Evolutionary conservation across 2,113 vertebrate genomes (phyloP).

Genomic region (Chrysochloris asiatica): DNA sequence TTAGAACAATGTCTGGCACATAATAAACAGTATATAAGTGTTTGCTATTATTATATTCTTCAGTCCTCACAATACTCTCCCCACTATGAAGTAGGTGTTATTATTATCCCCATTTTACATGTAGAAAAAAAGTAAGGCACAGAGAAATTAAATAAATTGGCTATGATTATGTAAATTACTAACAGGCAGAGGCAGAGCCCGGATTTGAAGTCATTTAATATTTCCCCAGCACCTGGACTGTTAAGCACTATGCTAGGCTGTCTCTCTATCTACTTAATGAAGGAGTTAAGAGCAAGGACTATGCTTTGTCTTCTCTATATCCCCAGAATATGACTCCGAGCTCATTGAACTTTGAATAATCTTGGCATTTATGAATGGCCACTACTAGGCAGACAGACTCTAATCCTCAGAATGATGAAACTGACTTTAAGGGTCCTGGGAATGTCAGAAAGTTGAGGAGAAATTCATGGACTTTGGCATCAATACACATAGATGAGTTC

Average conservation of each 20-base stretch:
- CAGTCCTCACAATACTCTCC: not conserved
- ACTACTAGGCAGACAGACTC: not conserved
- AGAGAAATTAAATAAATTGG: constrained; percentile 31
- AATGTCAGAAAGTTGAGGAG: constrained; percentile 32
- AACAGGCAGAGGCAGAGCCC: not conserved
- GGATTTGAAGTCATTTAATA: not conserved
- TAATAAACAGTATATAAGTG: not conserved
- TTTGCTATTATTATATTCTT: constrained; percentile 9
- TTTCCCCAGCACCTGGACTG: not conserved
- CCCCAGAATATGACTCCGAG: not conserved
- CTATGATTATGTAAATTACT: not conserved
- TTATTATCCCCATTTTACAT: constrained; percentile 21
- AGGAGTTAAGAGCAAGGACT: not conserved
- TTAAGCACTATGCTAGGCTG: not conserved
- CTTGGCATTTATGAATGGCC: constrained; percentile 2
- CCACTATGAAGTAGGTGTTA: not conserved
- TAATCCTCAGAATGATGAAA: constrained; percentile 22
- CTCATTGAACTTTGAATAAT: constrained; percentile 3
- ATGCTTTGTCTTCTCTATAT: not conserved
- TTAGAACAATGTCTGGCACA: not conserved
- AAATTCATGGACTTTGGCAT: constrained; percentile 25
- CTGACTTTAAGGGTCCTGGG: not conserved
- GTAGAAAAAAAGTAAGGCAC: constrained; percentile 21
- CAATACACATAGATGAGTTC: not conserved
- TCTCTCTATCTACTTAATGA: not conserved